These are phyloP conservation scores for Erinaceus europaeus DNA, from an alignment of 2,113 vertebrate species.

Conservation along the genomic window DNA sequence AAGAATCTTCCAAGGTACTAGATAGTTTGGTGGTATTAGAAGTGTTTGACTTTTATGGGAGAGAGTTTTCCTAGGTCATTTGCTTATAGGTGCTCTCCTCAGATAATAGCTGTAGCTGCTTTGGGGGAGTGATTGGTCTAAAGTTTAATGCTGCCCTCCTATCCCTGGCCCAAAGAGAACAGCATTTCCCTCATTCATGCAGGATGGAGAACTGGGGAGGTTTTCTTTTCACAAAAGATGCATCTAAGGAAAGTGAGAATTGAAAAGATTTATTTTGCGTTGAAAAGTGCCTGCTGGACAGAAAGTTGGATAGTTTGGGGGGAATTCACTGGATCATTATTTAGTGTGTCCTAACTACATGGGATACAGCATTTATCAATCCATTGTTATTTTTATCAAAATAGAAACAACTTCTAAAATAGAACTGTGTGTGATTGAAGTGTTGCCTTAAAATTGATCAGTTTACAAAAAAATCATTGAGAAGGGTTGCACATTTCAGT, in stretches of 20 bases:
- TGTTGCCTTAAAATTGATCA: background rate
- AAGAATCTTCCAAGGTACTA: background rate
- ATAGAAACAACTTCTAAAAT: background rate
- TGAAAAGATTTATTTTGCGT: background rate
- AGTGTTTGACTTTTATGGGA: background rate
- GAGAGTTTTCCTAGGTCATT: background rate
- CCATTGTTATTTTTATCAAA: background rate
- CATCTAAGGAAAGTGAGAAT: background rate
- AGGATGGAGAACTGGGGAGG: background rate
- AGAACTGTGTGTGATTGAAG: background rate
- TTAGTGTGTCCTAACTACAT: background rate
- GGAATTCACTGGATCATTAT: background rate
- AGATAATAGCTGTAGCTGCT: background rate
- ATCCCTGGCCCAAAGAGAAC: background rate
- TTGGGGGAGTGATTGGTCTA: background rate
- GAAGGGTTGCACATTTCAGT: background rate
- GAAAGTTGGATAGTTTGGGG: conserved; percentile 13
- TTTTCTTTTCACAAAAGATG: conserved; percentile 24
- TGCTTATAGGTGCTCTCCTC: background rate
- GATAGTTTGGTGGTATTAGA: conserved; percentile 11
- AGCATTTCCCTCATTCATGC: background rate
- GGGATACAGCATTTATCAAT: conserved; percentile 16
- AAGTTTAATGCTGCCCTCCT: background rate
- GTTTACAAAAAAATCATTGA: background rate
- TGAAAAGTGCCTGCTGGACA: background rate